These are phyloP conservation scores for Drosophila kepulauana DNA, from an alignment of 1,140 invertebrate species.

Conservation along the genomic window DNA sequence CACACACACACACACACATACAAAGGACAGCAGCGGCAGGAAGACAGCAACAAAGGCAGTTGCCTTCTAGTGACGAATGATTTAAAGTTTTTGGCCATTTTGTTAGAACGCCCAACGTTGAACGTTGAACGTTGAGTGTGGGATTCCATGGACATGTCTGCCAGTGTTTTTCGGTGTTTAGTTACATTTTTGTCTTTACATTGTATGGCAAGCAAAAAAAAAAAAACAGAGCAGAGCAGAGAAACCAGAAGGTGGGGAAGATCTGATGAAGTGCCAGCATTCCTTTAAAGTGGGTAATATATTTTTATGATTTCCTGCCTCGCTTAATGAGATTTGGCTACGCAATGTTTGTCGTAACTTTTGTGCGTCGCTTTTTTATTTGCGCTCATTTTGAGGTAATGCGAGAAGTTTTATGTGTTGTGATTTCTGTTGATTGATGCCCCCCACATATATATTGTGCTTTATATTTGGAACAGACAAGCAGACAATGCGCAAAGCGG, in stretches of 20 bases:
- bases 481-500: conserved; percentile 2
- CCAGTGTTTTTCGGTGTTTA: conserved; percentile 63
- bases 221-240: neutral
- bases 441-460: conserved; percentile 17
- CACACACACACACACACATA: neutral
- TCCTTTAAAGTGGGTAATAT: conserved; percentile 79
- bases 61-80: conserved; percentile 42
- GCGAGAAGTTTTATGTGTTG: conserved; percentile 76
- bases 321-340: conserved; percentile 64
- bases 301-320: conserved; percentile 71
- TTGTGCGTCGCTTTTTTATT: conserved; percentile 61
- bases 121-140: neutral
- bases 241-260: neutral
- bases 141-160: conserved; percentile 31
- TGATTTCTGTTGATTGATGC: conserved; percentile 77
- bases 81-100: conserved; percentile 56
- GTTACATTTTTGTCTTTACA: conserved; percentile 71
- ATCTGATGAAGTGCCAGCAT: conserved; percentile 71
- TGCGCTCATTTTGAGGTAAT: conserved; percentile 71
- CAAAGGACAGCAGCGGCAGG: neutral
- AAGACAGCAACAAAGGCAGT: neutral
- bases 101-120: conserved; percentile 31
- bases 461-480: conserved; percentile 32
- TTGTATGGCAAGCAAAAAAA: neutral
- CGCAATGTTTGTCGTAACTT: conserved; percentile 54